phyloP scores from a whole-genome alignment of 2,113 vertebrate species.

The Bujurquina vittata region DNA sequence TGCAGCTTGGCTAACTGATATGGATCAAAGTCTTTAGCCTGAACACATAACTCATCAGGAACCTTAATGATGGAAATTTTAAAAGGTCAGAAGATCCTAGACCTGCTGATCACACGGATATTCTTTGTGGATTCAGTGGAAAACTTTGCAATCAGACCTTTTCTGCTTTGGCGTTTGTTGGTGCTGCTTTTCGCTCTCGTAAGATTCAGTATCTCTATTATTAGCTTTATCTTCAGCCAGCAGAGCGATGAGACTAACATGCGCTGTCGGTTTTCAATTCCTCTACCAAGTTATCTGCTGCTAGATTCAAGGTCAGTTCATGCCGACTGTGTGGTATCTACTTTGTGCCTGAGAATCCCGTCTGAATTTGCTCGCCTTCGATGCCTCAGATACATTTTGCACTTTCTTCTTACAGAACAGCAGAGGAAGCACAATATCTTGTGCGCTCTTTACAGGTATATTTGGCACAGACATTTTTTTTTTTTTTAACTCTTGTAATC shows the following conservation, averaged over 20 bases:
- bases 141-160: not conserved
- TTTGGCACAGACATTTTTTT: conserved; percentile 29
- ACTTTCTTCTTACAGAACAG: not conserved
- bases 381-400: not conserved
- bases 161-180: not conserved
- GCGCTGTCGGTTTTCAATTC: not conserved
- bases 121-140: not conserved
- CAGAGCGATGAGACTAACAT: conserved; percentile 6
- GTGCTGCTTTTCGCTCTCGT: not conserved
- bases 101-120: not conserved
- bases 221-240: conserved; percentile 12
- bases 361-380: not conserved
- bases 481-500: conserved; percentile 49
- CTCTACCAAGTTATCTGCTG: not conserved
- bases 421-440: conserved; percentile 10
- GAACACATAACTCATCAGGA: conserved; percentile 7
- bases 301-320: conserved; percentile 29
- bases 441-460: conserved; percentile 29
- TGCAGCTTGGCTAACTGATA: conserved; percentile 2
- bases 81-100: not conserved
- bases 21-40: not conserved
- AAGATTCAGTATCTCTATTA: conserved; percentile 16
- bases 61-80: not conserved
- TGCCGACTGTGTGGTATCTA: not conserved
- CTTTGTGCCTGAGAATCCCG: not conserved